Base-by-base conservation (phyloP, 2,797 vertebrate species). In the Alouatta caraya region DNA sequence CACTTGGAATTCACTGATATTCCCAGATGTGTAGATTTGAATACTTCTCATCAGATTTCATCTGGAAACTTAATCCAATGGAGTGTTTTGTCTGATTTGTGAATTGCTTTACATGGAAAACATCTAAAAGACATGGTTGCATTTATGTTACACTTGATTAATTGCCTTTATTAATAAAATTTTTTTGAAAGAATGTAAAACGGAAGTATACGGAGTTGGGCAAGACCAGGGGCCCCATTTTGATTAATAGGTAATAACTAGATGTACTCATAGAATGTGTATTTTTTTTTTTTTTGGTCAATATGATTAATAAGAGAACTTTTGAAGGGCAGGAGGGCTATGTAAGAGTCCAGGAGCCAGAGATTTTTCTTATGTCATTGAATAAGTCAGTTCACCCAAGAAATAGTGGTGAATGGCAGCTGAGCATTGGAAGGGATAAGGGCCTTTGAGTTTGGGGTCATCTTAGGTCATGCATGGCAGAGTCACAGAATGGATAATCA, bases 301-400 rank as follows among this genome's bases (percentile, higher is more conserved):
- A n/a, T n/a, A n/a, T 67, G 30, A 64, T 30, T 33, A 67, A 4
- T 8, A 93, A 55, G 88, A 95, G 78, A 82, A 39, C 14, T 90
- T 97, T 42, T 94, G 72, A 92, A 88, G 85, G 79, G 39, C 73
- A 92, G 52, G 82, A 97, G 94, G 90, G 15, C 19, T 79, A 10
- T 39, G 17, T 46, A n/a, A 28, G 26, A 90, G 30, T n/a, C 42
- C 81, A 86, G 78, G 28, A 80, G 48, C 44, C 79, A 88, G 67
- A 78, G 33, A 26, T 78, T 88, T 73, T 79, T 81, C 26, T 83
- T 79, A 55, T 1, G 17, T 75, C 26, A 30, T 2, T 80, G n/a
- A 87, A 17, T 42, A 81, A 80, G n/a, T 39, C 26, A 72, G 61
- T 80, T 93, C 59, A 79, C 21, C 11, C 28, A 37, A 85, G 70